phyloP scores from a whole-genome alignment of 1,140 invertebrate species.

The Bombus waltoni region DNA sequence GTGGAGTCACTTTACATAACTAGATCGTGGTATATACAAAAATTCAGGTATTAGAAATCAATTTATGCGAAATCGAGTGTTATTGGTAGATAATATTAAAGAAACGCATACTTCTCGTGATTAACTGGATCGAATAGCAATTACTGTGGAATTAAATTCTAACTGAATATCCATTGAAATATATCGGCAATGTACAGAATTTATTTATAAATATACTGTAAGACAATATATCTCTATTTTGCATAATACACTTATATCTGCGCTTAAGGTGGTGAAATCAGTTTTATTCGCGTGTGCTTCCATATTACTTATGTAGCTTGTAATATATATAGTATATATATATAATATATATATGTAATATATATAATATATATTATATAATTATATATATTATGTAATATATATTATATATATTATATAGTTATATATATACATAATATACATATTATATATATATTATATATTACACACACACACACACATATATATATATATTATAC shows the following conservation, averaged over 20 bases:
- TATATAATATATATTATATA: not conserved
- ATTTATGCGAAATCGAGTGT: conserved; percentile 23
- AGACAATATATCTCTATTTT: conserved; percentile 41
- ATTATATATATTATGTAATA: too few species aligned
- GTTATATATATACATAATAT: not conserved
- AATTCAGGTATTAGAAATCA: conserved; percentile 62
- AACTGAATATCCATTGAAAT: conserved; percentile 51
- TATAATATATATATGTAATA: not conserved
- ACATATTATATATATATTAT: not conserved
- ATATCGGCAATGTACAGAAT: conserved; percentile 51
- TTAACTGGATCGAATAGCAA: conserved; percentile 31
- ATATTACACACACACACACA: not conserved
- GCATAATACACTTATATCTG: conserved; percentile 41
- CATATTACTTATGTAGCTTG: conserved; percentile 56
- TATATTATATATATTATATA: not conserved
- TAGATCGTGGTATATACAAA: conserved; percentile 77
- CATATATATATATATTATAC: not conserved
- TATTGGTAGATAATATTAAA: conserved; percentile 42
- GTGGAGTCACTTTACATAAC: conserved; percentile 74
- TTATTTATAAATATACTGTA: conserved; percentile 22
- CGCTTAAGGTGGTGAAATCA: conserved; percentile 29
- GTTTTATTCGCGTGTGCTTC: conserved; percentile 54
- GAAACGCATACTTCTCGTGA: conserved; percentile 38
- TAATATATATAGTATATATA: conserved; percentile 54
- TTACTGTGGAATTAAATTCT: conserved; percentile 24